Evolutionary conservation across 2,113 vertebrate species (phyloP).

Genomic region (Pseudorectes ferrugineus): DNA sequence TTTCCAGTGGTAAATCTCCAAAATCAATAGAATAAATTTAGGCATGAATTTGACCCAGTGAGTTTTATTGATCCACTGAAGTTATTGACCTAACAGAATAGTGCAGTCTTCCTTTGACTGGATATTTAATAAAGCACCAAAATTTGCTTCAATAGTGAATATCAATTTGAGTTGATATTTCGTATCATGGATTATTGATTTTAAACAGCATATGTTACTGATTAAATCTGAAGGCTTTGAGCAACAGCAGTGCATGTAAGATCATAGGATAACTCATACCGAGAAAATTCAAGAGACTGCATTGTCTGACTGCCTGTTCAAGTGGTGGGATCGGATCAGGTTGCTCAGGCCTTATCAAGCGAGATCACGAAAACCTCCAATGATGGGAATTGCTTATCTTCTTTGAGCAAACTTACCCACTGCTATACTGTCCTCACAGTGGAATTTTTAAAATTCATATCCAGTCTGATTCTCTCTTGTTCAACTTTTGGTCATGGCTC

Average conservation of each 20-base stretch:
- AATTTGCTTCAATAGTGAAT: neutral
- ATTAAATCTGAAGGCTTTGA: neutral
- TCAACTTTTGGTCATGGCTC: neutral
- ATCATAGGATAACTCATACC: neutral
- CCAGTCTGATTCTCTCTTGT: neutral
- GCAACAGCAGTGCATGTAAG: neutral
- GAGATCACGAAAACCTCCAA: neutral
- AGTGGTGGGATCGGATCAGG: neutral
- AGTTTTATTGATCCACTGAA: neutral
- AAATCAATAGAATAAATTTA: conserved; percentile 3
- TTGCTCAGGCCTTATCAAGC: neutral
- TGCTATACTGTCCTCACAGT: neutral
- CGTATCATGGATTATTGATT: neutral
- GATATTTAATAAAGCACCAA: neutral
- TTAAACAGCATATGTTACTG: neutral
- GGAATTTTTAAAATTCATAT: neutral
- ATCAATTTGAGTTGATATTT: neutral
- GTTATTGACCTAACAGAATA: neutral
- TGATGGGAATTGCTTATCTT: neutral
- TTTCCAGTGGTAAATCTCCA: neutral
- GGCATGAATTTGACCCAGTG: neutral
- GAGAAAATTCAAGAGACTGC: neutral
- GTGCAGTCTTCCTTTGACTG: neutral
- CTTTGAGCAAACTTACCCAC: neutral
- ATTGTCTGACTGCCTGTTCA: neutral